A percentile compares a stretch with the other conserved stretches of the same genome.
Evolutionary conservation across 2,113 vertebrate species (phyloP).

Genomic region (Calidris pygmaea): DNA sequence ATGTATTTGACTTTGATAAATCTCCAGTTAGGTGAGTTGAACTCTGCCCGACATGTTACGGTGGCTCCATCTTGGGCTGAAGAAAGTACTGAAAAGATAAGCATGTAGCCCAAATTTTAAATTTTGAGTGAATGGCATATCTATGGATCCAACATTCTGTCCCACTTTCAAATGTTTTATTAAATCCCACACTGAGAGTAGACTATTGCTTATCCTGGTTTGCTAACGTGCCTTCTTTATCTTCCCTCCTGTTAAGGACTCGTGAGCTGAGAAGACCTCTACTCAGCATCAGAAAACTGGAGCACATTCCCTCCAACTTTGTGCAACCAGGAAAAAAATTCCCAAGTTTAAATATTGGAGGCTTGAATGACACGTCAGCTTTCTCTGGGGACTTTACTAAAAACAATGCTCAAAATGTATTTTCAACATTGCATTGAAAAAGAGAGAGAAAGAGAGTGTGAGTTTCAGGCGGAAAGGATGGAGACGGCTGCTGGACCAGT

Average conservation of each 20-base stretch:
- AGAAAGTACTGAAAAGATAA: neutral
- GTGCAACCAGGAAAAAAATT: neutral
- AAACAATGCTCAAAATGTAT: neutral
- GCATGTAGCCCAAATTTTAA: neutral
- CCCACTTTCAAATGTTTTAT: neutral
- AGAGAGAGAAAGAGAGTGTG: neutral
- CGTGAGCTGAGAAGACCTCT: neutral
- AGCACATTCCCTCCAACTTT: neutral
- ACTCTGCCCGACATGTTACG: neutral
- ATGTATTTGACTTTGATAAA: neutral
- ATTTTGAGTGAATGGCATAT: neutral
- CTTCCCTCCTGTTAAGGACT: neutral
- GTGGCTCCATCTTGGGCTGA: neutral
- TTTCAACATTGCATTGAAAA: neutral
- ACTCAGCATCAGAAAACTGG: neutral
- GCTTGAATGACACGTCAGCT: neutral
- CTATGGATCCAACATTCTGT: neutral
- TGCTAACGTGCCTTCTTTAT: neutral
- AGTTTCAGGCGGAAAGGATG: neutral
- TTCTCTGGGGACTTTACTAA: neutral
- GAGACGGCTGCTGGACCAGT: conserved; percentile 6
- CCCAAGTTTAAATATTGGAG: neutral
- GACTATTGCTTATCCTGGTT: neutral
- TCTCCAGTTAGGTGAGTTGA: neutral
- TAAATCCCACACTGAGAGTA: neutral